Conservation (phyloP, 2,797 vertebrate genomes). For the Clarias fuscus region DNA sequence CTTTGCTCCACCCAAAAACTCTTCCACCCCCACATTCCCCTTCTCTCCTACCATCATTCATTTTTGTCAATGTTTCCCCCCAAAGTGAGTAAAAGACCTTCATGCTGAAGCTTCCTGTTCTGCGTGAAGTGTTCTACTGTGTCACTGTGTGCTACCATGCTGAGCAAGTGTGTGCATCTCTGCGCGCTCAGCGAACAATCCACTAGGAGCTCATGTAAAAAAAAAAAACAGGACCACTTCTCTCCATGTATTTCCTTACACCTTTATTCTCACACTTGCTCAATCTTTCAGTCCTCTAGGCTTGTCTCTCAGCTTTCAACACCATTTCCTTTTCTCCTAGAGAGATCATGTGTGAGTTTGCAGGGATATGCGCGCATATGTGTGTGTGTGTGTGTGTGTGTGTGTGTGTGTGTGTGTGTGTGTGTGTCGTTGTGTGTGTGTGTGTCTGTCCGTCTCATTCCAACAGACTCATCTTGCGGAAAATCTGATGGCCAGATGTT, state of each 20-base stretch:
- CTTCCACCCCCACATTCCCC: constrained; percentile 24
- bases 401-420: constrained; percentile 43
- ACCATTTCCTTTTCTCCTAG: not conserved
- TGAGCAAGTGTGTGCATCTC: not conserved
- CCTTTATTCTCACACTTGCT: constrained; percentile 1
- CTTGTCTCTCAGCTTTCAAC: constrained; percentile 1
- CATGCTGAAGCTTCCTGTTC: constrained; percentile 42
- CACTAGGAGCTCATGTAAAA: not conserved
- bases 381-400: constrained; percentile 38
- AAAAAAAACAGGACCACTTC: not conserved
- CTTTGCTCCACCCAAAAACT: not conserved
- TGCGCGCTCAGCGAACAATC: not conserved
- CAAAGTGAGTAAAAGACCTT: constrained; percentile 34
- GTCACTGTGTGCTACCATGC: constrained; percentile 40
- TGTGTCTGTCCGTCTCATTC: constrained; percentile 37
- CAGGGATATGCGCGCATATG: constrained; percentile 2
- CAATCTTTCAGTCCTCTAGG: constrained; percentile 11
- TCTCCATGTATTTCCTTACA: not conserved
- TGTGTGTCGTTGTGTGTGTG: constrained; percentile 43
- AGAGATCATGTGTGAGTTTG: constrained; percentile 14
- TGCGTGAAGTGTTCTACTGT: constrained; percentile 7
- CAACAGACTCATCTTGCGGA: constrained; percentile 60
- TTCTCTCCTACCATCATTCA: constrained; percentile 27
- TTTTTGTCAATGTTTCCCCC: constrained; percentile 26
- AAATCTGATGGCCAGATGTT: constrained; percentile 73